A percentile compares a stretch with the other conserved stretches of the same genome.
Conservation (phyloP, 2,113 vertebrate genomes). For the Charadrius vociferus region DNA sequence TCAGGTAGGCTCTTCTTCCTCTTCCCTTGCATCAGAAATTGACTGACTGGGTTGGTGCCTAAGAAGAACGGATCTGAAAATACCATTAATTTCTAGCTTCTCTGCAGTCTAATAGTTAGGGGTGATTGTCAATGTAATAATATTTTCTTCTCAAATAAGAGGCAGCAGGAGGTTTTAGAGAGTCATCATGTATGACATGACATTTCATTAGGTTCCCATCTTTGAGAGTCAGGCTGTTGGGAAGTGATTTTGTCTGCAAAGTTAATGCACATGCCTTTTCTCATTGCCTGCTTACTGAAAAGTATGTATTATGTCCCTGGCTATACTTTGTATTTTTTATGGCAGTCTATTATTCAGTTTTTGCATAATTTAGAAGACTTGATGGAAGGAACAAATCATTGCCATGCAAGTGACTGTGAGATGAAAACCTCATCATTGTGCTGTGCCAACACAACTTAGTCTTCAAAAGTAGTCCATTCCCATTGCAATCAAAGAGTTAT, state of each 20-base stretch:
- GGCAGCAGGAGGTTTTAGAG: not conserved
- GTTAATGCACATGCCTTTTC: not conserved
- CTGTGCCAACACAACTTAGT: not conserved
- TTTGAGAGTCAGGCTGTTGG: not conserved
- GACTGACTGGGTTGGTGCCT: not conserved
- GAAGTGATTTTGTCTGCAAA: not conserved
- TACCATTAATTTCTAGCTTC: not conserved
- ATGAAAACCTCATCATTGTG: slow-evolving; percentile 10
- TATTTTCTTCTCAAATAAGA: not conserved
- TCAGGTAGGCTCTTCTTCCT: not conserved
- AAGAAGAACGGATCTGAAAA: not conserved
- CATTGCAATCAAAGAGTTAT: slow-evolving; percentile 1
- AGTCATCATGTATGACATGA: not conserved
- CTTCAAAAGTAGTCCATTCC: slow-evolving; percentile 27
- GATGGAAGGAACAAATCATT: slow-evolving; percentile 17
- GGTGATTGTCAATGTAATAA: not conserved
- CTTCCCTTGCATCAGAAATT: not conserved
- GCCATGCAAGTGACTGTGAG: not conserved
- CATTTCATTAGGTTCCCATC: not conserved
- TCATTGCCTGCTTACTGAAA: not conserved
- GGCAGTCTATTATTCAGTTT: not conserved
- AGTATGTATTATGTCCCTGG: not conserved
- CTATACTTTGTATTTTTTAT: not conserved
- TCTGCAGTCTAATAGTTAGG: not conserved
- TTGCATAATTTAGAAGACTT: slow-evolving; percentile 5